These are phyloP conservation scores for Drosophila putrida DNA, from an alignment of 2,888 invertebrate genomes.

Conservation along the genomic window DNA sequence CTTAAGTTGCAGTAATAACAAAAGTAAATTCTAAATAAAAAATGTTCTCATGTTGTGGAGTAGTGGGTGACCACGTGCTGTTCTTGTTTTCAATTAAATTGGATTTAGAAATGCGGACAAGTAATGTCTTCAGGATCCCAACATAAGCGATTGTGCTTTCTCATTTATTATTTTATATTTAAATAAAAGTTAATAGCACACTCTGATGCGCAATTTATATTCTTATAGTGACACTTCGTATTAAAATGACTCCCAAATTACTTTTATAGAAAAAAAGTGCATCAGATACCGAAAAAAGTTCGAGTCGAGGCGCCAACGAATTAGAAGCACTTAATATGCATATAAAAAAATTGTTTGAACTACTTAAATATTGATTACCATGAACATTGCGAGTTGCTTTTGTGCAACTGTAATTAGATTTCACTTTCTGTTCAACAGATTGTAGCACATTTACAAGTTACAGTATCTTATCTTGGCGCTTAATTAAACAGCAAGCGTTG, in stretches of 20 bases:
- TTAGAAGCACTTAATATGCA: conserved; percentile 6
- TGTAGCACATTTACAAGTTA: conserved; percentile 63
- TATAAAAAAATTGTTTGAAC: conserved; percentile 21
- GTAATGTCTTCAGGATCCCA: neutral
- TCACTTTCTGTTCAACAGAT: conserved; percentile 60
- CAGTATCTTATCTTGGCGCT: conserved; percentile 73
- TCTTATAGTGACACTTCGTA: neutral
- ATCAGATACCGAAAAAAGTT: neutral
- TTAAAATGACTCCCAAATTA: neutral
- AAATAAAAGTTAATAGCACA: neutral
- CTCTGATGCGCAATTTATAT: neutral
- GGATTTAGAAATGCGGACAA: conserved; percentile 32
- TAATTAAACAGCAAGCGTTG: conserved; percentile 66
- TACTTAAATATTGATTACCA: conserved; percentile 63
- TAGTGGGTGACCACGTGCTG: conserved; percentile 50
- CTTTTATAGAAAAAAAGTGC: neutral
- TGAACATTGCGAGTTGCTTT: conserved; percentile 37
- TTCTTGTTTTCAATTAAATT: conserved; percentile 63
- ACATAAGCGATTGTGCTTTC: conserved; percentile 10
- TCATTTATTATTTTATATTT: conserved; percentile 23
- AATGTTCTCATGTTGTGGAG: conserved; percentile 23
- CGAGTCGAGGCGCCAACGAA: neutral
- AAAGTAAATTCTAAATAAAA: conserved; percentile 54
- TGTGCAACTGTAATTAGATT: conserved; percentile 66
- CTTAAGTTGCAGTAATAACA: conserved; percentile 56